Conservation (phyloP, 2,888 invertebrate species). For the Dysmachus trigonus region DNA sequence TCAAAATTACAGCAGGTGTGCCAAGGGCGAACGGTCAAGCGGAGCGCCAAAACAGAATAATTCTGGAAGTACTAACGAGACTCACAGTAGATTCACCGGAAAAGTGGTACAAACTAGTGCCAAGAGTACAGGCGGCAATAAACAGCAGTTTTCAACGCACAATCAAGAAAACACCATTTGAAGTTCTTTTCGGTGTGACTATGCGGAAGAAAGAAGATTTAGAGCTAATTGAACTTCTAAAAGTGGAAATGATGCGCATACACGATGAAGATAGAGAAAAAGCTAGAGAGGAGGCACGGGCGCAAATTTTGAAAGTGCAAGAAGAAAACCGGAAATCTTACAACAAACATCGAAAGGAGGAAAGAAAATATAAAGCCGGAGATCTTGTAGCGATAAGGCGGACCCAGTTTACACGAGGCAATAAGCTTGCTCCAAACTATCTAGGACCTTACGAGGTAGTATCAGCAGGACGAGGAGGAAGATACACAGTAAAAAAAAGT, state of each 20-base stretch:
- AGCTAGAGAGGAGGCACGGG: neutral
- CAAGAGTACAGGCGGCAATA: conserved; percentile 1
- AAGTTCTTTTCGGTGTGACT: conserved; percentile 27
- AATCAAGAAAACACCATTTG: conserved; percentile 24
- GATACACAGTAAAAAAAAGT: neutral
- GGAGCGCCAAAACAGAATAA: conserved; percentile 55
- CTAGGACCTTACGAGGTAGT: conserved; percentile 4
- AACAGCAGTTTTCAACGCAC: conserved; percentile 29
- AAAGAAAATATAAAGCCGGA: neutral
- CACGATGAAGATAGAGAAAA: neutral
- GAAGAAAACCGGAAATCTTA: neutral
- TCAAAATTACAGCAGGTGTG: conserved; percentile 52
- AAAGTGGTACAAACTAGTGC: conserved; percentile 53
- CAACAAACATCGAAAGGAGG: conserved; percentile 8
- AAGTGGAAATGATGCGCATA: neutral
- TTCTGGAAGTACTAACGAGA: conserved; percentile 57
- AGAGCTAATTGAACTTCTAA: neutral
- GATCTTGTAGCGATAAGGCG: neutral
- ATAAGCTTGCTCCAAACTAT: neutral
- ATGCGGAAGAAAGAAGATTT: neutral
- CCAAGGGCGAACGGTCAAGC: conserved; percentile 59
- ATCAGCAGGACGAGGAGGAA: neutral
- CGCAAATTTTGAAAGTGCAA: neutral
- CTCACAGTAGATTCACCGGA: conserved; percentile 54
- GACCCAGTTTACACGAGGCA: neutral